phyloP scores from a whole-genome alignment of 2,113 vertebrate genomes.

The Epinephelus fuscoguttatus region DNA sequence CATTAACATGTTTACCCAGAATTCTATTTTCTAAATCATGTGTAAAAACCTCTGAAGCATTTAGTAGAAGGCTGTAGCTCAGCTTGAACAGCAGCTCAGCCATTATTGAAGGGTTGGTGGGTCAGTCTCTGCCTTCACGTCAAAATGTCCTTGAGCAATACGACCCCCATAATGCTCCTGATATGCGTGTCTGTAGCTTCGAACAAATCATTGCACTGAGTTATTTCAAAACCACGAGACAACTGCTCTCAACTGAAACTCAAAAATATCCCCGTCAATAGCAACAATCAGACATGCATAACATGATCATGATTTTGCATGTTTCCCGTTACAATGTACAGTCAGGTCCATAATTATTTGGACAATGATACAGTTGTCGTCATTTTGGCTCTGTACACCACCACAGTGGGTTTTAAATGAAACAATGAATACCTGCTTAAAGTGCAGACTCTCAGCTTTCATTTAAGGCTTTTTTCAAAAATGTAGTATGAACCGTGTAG shows the following conservation, averaged over 20 bases:
- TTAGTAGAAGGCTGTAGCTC: not conserved
- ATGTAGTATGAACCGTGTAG: too few relatives aligned
- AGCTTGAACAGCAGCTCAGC: not conserved
- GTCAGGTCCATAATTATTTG: too few relatives aligned
- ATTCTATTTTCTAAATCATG: not conserved
- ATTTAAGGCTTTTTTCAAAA: too few relatives aligned
- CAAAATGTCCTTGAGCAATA: conserved; percentile 3
- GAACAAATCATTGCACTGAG: not conserved
- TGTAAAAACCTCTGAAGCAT: conserved; percentile 8
- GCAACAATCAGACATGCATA: not conserved
- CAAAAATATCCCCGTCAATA: not conserved
- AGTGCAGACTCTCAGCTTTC: too few relatives aligned
- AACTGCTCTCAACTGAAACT: not conserved
- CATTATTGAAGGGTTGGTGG: not conserved
- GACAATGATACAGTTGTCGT: too few relatives aligned
- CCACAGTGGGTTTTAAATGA: too few relatives aligned
- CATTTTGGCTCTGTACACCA: too few relatives aligned
- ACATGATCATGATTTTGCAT: conserved; percentile 1
- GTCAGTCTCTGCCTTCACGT: conserved; percentile 1
- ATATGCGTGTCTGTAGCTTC: not conserved
- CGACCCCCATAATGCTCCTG: not conserved
- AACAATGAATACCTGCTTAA: too few relatives aligned
- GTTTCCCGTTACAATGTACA: not conserved
- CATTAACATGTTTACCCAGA: not conserved
- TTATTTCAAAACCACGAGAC: not conserved